Conservation (phyloP, 1,140 invertebrate genomes). For the Ceratina calcarata region DNA sequence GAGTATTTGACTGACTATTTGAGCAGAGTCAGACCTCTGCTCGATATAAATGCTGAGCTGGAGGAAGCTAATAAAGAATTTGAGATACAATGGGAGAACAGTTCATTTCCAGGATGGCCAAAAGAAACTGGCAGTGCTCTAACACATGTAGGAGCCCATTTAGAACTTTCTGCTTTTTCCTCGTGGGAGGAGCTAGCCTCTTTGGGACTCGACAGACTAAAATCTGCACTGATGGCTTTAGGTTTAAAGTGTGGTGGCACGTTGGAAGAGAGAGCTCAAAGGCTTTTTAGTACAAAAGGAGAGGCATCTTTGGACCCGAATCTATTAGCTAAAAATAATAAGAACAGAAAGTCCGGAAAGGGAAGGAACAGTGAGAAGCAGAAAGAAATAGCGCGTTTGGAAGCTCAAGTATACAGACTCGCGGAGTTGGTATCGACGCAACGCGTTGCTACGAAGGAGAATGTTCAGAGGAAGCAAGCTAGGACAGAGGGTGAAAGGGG, state of each 20-base stretch:
- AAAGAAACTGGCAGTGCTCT: slow-evolving; percentile 97
- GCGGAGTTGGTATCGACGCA: slow-evolving; percentile 92
- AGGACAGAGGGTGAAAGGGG: slow-evolving; percentile 96
- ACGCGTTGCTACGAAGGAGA: slow-evolving; percentile 95
- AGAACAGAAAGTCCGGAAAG: slow-evolving; percentile 83
- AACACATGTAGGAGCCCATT: slow-evolving; percentile 95
- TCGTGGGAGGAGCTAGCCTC: slow-evolving; percentile 99
- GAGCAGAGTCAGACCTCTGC: slow-evolving; percentile 92
- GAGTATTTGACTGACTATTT: slow-evolving; percentile 95
- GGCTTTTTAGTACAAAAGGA: slow-evolving; percentile 97
- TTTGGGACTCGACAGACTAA: slow-evolving; percentile 97
- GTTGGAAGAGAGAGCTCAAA: slow-evolving; percentile 96
- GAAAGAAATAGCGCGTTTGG: slow-evolving; percentile 91
- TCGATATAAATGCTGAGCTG: slow-evolving; percentile 91
- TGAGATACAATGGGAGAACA: slow-evolving; percentile 92
- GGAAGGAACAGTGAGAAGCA: slow-evolving; percentile 87
- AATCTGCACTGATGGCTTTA: slow-evolving; percentile 98
- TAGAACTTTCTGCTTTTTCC: slow-evolving; percentile 97
- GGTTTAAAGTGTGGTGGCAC: slow-evolving; percentile 99
- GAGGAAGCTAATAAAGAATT: slow-evolving; percentile 91
- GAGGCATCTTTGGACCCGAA: slow-evolving; percentile 94
- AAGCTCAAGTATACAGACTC: slow-evolving; percentile 94
- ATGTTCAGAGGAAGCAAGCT: slow-evolving; percentile 98
- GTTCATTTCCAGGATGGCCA: slow-evolving; percentile 96
- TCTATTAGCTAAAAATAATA: slow-evolving; percentile 92